Base-by-base conservation (phyloP, 2,797 vertebrate species). In the Australoheros facetus region DNA sequence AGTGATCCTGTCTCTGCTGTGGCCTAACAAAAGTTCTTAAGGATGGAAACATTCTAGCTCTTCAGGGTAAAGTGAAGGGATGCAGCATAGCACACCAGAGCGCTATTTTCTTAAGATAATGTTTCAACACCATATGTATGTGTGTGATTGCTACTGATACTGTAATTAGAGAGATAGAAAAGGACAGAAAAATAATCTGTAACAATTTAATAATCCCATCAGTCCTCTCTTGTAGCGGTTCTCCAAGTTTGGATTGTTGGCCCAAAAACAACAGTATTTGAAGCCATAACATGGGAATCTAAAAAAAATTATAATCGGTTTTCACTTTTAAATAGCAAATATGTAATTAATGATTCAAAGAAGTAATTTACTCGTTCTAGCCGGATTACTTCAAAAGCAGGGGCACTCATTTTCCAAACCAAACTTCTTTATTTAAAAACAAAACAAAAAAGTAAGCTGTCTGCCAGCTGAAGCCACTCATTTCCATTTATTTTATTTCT, bases 1-100 rank as follows among this genome's bases (percentile, higher is more conserved):
- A 93, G 87, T 81, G 70, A 55, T 69, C 72, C 56, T 84, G 74
- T 89, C 81, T 86, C 60, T 57, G 51, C 57, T 34, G 57, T 14
- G 58, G 58, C 19, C 19, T n/a, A n/a, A n/a, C 17, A 37, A 5
- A 4, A 5, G 17, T 3, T 19, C 51, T n/a, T n/a, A 53, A n/a
- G 19, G 3, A n/a, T 53, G 19, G 51, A 53, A 53, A 53, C 19
- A n/a, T 9, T 53, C 17, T 5, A 7, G 57, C 57, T 59, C 57
- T 3, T 59, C 17, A 10, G 19, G 51, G 7, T 53, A 53, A 19
- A 12, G 30, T 34, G 17, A 58, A 34, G 30, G 57, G 16, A 3
- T 58, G 28, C 30, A 34, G 4, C n/a, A 59, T 5, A 12, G 12
- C 30, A 59, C 19, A n/a, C 2, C 30, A 12, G 30, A 59, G 17